A percentile compares a stretch with the other conserved stretches of the same genome.
Evolutionary conservation across 1,140 invertebrate genomes (phyloP).

Genomic region (Drosophila athabasca): DNA sequence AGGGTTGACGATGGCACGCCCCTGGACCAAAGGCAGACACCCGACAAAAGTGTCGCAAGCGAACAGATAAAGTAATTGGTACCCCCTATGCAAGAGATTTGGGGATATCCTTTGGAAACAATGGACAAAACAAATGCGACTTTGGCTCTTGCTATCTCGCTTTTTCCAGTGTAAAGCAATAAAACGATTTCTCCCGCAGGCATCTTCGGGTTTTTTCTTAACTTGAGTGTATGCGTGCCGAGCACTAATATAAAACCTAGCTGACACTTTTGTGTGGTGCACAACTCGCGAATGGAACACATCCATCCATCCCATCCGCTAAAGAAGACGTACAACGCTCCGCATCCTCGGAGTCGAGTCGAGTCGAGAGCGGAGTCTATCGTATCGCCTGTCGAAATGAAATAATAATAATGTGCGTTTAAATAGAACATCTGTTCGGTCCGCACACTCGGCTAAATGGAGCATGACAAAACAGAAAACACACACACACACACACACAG

Average conservation of each 20-base stretch:
- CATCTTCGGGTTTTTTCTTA: too few relatives aligned
- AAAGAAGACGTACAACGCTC: constrained; percentile 18
- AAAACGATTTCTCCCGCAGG: too few relatives aligned
- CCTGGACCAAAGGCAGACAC: constrained; percentile 42
- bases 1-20: constrained; percentile 52
- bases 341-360: constrained; percentile 36
- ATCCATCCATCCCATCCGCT: too few relatives aligned
- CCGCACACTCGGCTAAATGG: constrained; percentile 82
- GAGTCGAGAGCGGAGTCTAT: too few relatives aligned
- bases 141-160: too few relatives aligned
- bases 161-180: too few relatives aligned
- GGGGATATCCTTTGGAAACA: too few relatives aligned
- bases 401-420: constrained; percentile 83
- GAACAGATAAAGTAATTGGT: not conserved
- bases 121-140: too few relatives aligned
- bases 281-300: constrained; percentile 12
- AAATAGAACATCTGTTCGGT: constrained; percentile 84
- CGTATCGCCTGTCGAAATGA: constrained; percentile 72
- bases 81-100: too few relatives aligned
- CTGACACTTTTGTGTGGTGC: constrained; percentile 45
- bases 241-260: too few relatives aligned
- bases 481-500: constrained; percentile 41
- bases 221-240: too few relatives aligned
- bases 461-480: constrained; percentile 84
- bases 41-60: constrained; percentile 34